These are phyloP conservation scores for Stegana nigrithorax DNA, from an alignment of 2,888 invertebrate species.

Conservation along the genomic window DNA sequence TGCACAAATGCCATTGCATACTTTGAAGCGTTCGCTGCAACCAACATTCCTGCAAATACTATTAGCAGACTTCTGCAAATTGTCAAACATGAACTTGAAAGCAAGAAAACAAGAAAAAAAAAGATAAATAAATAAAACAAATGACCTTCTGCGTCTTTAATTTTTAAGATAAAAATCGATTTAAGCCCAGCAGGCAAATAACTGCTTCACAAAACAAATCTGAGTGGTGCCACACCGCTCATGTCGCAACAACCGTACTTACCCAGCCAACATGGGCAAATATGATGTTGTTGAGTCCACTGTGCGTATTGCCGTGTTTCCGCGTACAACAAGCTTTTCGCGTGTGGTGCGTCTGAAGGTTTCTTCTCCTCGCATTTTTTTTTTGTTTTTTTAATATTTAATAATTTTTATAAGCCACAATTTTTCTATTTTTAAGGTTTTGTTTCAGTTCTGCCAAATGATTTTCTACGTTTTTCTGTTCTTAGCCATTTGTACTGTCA, in stretches of 20 bases:
- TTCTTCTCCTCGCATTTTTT: conserved; percentile 66
- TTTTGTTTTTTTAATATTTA: conserved; percentile 20
- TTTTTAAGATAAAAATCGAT: conserved; percentile 52
- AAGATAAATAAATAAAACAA: not conserved
- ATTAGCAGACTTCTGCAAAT: not conserved
- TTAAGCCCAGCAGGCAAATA: conserved; percentile 34
- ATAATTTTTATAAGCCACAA: conserved; percentile 14
- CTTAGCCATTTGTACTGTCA: conserved; percentile 33
- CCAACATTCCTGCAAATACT: not conserved
- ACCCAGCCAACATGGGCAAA: conserved; percentile 64
- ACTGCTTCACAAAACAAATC: conserved; percentile 32
- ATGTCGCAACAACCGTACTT: conserved; percentile 36
- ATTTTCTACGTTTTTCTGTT: conserved; percentile 37
- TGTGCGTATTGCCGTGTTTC: conserved; percentile 68
- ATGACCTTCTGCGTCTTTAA: conserved; percentile 16
- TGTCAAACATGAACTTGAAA: no score
- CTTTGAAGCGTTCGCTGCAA: not conserved
- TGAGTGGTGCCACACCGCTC: not conserved
- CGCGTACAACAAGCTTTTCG: conserved; percentile 67
- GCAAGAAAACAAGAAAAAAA: no score
- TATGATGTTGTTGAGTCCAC: conserved; percentile 68
- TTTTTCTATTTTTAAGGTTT: conserved; percentile 27
- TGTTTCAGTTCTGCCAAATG: conserved; percentile 36
- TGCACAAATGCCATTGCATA: not conserved
- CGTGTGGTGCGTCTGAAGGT: conserved; percentile 67